Evolutionary conservation across 2,888 invertebrate species (phyloP).

Genomic region (Stomorhina lunata): DNA sequence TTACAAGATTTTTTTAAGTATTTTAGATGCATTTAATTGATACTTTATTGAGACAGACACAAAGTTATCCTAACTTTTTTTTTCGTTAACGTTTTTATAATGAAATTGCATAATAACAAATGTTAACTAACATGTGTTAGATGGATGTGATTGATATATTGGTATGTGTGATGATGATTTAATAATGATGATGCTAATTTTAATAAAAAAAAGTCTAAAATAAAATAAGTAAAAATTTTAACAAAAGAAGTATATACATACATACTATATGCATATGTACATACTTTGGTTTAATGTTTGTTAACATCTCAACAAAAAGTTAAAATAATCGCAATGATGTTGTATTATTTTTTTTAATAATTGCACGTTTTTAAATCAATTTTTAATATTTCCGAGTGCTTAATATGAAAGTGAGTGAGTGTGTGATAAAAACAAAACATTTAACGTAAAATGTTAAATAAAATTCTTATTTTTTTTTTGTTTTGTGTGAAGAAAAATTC

Average conservation of each 20-base stretch:
- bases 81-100: neutral
- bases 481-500: too few species aligned
- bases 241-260: slow-evolving; percentile 21
- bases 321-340: neutral
- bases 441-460: slow-evolving; percentile 20
- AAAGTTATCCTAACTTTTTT: slow-evolving; percentile 21
- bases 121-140: too few species aligned
- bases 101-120: slow-evolving; percentile 40
- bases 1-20: slow-evolving; percentile 51
- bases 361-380: neutral
- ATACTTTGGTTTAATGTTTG: slow-evolving; percentile 24
- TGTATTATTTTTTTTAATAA: too few species aligned
- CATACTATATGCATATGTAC: neutral
- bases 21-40: slow-evolving; percentile 60
- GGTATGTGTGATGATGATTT: slow-evolving; percentile 7
- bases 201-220: slow-evolving; percentile 1
- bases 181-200: slow-evolving; percentile 6
- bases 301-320: neutral
- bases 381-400: neutral
- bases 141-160: slow-evolving; percentile 16
- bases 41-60: slow-evolving; percentile 62
- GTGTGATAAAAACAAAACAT: slow-evolving; percentile 27
- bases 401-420: neutral
- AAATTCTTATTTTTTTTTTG: slow-evolving; percentile 10
- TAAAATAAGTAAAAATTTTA: neutral